Base-by-base conservation (phyloP, 2,888 invertebrate genomes). In the Proisotoma minuta region DNA sequence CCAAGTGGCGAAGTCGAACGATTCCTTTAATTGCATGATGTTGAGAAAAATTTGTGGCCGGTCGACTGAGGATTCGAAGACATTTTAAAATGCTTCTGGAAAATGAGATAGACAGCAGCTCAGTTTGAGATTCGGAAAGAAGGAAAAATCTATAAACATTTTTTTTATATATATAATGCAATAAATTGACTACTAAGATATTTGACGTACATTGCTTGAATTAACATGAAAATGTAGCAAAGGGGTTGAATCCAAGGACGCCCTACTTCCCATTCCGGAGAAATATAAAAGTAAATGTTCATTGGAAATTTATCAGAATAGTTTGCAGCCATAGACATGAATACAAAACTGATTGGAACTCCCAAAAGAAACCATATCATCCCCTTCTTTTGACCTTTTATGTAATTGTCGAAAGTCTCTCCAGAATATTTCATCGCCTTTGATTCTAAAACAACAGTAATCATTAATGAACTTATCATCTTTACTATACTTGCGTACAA, bases 271-370 rank as follows among this genome's bases (percentile, higher is more conserved):
- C 22, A 20, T 1, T 49, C 10, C 24, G 20, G 40, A 23, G 51
- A 51, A 1, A 58, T 48, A 2, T 52, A 1, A 18, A 57, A 52
- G 24, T 62, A 62, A 2, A 62, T 12, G 20, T 62, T 57, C 51
- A 58, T 48, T 5, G 26, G 24, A 52, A 57, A 57, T n/a, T 52
- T 39, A 15, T 51, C 52, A n/a, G 40, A 22, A 15, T 39, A 12
- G 5, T 27, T 1, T 12, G 57, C 50, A 27, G 51, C 57, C 0
- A 57, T 47, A 24, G 27, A 22, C 24, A 49, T 50, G n/a, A 57
- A 18, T 24, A 52, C 2, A 1, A 53, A 8, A 20, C 24, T 28
- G n/a, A 22, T 10, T n/a, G 39, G n/a, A 3, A 57, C 10, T 23
- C 24, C 56, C 29, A 34, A 15, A 4, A 49, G 22, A 10, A 60